Evolutionary conservation across 2,888 invertebrate species (phyloP), one percentile per base, ranked within the genome.

Genomic region (Catonia carolina): DNA sequence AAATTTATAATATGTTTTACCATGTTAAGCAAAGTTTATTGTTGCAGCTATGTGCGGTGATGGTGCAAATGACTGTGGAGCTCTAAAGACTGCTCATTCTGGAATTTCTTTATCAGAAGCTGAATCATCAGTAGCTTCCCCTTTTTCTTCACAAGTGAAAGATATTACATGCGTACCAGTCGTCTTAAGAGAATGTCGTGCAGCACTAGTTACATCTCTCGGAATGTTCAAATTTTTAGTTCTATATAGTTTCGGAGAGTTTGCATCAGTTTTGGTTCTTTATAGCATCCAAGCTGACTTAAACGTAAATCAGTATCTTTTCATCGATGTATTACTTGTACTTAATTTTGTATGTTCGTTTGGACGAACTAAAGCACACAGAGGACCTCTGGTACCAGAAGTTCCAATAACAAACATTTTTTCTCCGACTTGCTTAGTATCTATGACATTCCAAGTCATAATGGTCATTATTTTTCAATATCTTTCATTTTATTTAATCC

Each of bases 81-180:
- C 92, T 3, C 74, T 92, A 51, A 89, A 89, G 73, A 87, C 88
- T 10, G 92, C 92, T 0, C 89, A 93, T 69, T 85, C 88, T 27
- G 93, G 93, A 20, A 84, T 93, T 60, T 92, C 92, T 1, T 77
- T 93, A 37, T 91, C 91, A 0, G 89, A 91, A 71, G 88, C 90
- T 0, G 92, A 93, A 73, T 90, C 91, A 18, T 81, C 84, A 70
- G 91, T 92, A 51, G 93, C 92, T 4, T 90, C 91, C 31, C 91
- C 92, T 7, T 93, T 93, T 71, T 93, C 92, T 0, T 93, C 93
- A 0, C 83, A 84, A 64, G 78, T 82, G 59, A 82, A 84, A 55
- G 85, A 92, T 71, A 89, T 92, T 63, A 80, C 84, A 8, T 92
- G 92, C 73, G 84, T 93, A 52, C 84, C 87, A 31, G 78, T 80